phyloP scores from a whole-genome alignment of 1,140 invertebrate species.

The Danaus melanippus region DNA sequence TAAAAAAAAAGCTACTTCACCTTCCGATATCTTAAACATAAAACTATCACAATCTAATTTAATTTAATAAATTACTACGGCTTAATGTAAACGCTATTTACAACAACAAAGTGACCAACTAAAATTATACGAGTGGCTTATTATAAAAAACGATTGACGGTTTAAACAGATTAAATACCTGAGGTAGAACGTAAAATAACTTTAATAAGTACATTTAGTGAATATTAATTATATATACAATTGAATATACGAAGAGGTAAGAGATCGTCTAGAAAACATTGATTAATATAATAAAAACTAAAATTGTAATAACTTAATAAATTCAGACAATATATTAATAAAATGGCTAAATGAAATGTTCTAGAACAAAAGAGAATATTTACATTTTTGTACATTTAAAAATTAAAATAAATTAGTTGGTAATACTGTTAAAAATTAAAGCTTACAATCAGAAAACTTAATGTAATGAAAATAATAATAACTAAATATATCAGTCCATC shows the following conservation, averaged over 20 bases:
- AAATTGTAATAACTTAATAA: constrained; percentile 2
- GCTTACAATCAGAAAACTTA: constrained; percentile 47
- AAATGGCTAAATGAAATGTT: constrained; percentile 20
- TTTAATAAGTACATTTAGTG: constrained; percentile 38
- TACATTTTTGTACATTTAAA: constrained; percentile 56
- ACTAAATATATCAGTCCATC: constrained; percentile 34
- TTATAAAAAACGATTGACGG: constrained; percentile 6
- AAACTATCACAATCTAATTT: constrained; percentile 59
- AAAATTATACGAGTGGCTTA: constrained; percentile 6
- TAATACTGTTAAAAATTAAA: constrained; percentile 71
- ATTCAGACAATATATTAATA: no score
- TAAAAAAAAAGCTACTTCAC: constrained; percentile 11
- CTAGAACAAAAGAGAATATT: constrained; percentile 51
- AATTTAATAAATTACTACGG: constrained; percentile 59
- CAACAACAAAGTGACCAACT: constrained; percentile 19
- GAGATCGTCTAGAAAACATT: constrained; percentile 15
- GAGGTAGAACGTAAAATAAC: constrained; percentile 50
- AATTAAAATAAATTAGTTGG: constrained; percentile 57
- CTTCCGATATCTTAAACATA: constrained; percentile 21
- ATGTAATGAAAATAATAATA: constrained; percentile 28
- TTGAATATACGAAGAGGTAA: constrained; percentile 12
- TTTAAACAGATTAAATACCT: constrained; percentile 29
- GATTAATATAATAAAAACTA: constrained; percentile 10
- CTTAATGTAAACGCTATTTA: constrained; percentile 33
- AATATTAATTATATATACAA: constrained; percentile 28